Evolutionary conservation across 2,888 invertebrate species (phyloP), one percentile per base, ranked within the genome.

Genomic region (Enoplolaimus lenunculus): DNA sequence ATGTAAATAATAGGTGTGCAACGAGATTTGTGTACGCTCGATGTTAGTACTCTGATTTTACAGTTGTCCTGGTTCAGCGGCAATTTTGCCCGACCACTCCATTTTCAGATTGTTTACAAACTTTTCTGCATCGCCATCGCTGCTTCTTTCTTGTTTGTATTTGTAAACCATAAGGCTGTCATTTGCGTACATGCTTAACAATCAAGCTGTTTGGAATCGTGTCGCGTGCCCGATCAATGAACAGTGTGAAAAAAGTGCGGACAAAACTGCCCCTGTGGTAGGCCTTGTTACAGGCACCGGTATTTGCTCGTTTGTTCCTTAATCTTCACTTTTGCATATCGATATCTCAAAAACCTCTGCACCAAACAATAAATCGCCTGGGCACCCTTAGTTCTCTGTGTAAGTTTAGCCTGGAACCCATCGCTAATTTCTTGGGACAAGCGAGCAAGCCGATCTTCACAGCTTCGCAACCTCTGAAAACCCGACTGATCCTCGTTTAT

Each of bases 151-250:
- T 57, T 57, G 57, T 57, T n/a, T 21, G 16, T 57, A n/a, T n/a
- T 57, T 16, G 16, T 57, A n/a, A 21, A 57, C n/a, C 57, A 57
- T 16, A 57, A 16, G 16, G 57, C 57, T 57, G 57, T 57, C 57
- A n/a, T 57, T n/a, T 57, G 57, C 57, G n/a, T 57, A 57, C 57
- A 57, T 57, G 57, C 57, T 57, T n/a, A n/a, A 57, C 57, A 16
- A 21, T 57, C 57, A 57, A n/a, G 16, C 57, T n/a, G 16, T 16
- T n/a, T n/a, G 57, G 57, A 57, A 57, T 57, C 57, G 57, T 57
- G 57, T 16, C 57, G 16, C 57, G 16, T 16, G n/a, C 57, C 57
- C 57, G 57, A 57, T 57, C 57, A 57, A 57, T 57, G n/a, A 21
- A 57, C n/a, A 57, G 16, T n/a, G 57, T 21, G n/a, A 57, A 57